Evolutionary conservation across 1,140 invertebrate species (phyloP), one percentile per base, ranked within the genome.

Genomic region (Habropoda laboriosa): DNA sequence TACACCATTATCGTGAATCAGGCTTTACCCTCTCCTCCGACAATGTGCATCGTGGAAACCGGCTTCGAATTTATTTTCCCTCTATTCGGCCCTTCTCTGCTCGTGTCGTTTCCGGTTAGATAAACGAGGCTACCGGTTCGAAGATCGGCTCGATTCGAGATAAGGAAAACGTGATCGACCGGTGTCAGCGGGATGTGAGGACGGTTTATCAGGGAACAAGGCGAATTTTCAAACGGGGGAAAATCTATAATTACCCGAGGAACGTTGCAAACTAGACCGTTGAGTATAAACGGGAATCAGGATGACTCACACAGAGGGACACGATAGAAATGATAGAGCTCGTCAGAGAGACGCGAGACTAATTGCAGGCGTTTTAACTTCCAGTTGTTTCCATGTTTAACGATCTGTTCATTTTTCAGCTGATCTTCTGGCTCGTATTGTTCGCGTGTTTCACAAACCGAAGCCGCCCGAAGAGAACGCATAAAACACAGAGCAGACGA

Each of bases 291-390:
- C 35, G 63, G n/a, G n/a, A 81, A 47, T 82, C 51, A 71, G 38
- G n/a, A 77, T 77, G 80, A 79, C 16, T 86, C 83, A 79, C 63
- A 49, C 32, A 18, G 55, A 78, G n/a, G n/a, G n/a, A n/a, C n/a
- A 47, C 40, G 16, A 51, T 55, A 40, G 64, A 81, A 81, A 76
- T 49, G 63, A 81, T 76, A 49, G 49, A 71, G n/a, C 42, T 47
- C 45, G 70, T 13, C 67, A 45, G 47, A 51, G 42, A 80, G 32
- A 30, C 61, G 55, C 35, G 57, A 12, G 40, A 81, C 64, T 83
- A 83, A 83, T 83, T 82, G 81, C 74, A 51, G n/a, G 30, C 72
- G 80, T 42, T 71, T 77, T 49, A 83, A 77, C 80, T 49, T 82
- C 64, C 58, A 77, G 49, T 71, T 70, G 57, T 77, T 77, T 77